These are phyloP conservation scores for Acholoe squamosa DNA, from an alignment of 2,888 invertebrate genomes.

Conservation along the genomic window DNA sequence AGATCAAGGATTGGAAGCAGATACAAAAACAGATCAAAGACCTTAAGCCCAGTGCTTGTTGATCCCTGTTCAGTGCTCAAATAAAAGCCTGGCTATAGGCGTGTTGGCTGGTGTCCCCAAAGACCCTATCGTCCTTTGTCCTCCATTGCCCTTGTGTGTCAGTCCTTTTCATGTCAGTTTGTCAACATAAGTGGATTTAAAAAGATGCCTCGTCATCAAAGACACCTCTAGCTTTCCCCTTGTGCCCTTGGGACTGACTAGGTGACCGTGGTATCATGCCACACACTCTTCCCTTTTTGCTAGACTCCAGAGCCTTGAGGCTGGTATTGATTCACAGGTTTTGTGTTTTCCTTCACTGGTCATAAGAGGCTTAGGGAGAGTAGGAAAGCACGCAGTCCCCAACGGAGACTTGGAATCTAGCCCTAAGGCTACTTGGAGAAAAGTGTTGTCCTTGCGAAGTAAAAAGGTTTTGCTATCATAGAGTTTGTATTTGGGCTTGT, in stretches of 20 bases:
- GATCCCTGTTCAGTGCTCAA: too few species aligned
- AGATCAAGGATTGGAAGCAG: too few species aligned
- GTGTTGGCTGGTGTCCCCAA: too few species aligned
- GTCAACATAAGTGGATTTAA: slow-evolving; percentile 14
- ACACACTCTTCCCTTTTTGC: background rate
- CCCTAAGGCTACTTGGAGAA: background rate
- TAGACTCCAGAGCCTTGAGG: background rate
- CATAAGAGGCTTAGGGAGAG: background rate
- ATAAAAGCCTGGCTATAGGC: too few species aligned
- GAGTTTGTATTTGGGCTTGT: background rate
- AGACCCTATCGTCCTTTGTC: too few species aligned
- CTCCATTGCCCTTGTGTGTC: background rate
- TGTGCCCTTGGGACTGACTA: background rate
- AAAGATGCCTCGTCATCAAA: background rate
- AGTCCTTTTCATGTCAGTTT: background rate
- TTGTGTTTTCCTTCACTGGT: background rate
- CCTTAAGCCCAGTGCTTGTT: too few species aligned
- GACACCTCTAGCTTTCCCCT: background rate
- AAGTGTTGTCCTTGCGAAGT: background rate
- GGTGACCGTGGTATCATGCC: background rate
- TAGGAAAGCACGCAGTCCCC: background rate
- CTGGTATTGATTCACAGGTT: background rate
- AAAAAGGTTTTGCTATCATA: background rate
- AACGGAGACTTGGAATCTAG: background rate
- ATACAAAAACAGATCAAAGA: too few species aligned